Base-by-base conservation (phyloP, 2,888 invertebrate species). In the Galerucella nymphaeae region DNA sequence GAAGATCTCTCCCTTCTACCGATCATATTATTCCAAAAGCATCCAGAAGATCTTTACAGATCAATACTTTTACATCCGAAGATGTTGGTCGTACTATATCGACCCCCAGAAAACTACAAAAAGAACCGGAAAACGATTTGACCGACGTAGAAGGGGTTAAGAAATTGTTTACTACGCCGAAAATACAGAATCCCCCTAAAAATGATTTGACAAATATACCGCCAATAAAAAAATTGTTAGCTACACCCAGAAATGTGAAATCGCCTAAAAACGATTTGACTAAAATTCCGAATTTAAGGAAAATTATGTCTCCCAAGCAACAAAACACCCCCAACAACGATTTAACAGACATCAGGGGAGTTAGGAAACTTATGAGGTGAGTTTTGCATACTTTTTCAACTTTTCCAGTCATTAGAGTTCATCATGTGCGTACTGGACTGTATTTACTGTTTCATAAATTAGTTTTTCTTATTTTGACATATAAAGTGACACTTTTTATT, bases 161-260 rank as follows among this genome's bases (percentile, higher is more conserved):
- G 55, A 78, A 76, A 55, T 64, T 84, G 5, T 72, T 82, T 61
- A 75, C 58, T 55, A 76, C 81, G 0, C 80, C 80, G 0, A 78
- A 72, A 66, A 45, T 50, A 42, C 72, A 72, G 55, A 81, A 79
- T 16, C 73, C 76, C 0, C 80, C 80, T 10, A 76, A 75, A 58
- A 81, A 82, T 66, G 80, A 82, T 70, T 72, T 81, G 8, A 74
- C 74, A 1, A 58, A 80, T 63, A 67, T 80, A 3, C 48, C 38
- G 9, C 81, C 80, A 8, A 71, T 82, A 2, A 82, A 79, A 71
- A 77, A 79, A 71, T 61, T 83, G 13, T 62, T 83, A 14, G 82
- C 3, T 70, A 81, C 61, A 55, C 20, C 18, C 16, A 77, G 74
- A 70, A 38, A 30, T 13, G 62, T 72, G 38, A 80, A 77, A 50